Base-by-base conservation (phyloP, 2,797 vertebrate species). In the Taeniopygia guttata region DNA sequence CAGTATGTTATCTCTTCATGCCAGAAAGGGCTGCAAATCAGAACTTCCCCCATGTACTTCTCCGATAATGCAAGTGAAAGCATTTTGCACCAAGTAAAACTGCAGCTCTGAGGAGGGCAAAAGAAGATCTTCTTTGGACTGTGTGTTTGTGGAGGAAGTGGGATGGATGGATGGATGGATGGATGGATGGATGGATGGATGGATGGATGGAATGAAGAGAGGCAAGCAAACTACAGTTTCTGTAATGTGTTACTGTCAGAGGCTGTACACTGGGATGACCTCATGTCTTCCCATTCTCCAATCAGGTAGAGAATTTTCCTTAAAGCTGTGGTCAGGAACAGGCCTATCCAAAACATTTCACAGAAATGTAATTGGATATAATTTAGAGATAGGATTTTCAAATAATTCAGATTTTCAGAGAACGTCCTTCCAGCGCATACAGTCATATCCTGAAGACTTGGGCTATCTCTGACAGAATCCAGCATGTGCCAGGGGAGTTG, bases 1-100 rank as follows among this genome's bases (percentile, higher is more conserved):
- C 56, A 51, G 5, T 51, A 63, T 10, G 7, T 42, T 84, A 67
- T 81, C 45, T 52, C 45, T 52, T 63, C 7, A 34, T 72, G 40
- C 11, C 77, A 84, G 78, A 90, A 81, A 60, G 25, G 17, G 7
- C 54, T 81, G 36, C 58, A 94, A 59, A 95, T 42, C 46, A 73
- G 38, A 86, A 42, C 27, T 59, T 26, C 7, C 18, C 15, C 20
- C 7, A 8, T 13, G 10, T 55, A 46, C 14, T 38, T 42, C 49
- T 68, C 25, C 0, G 0, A 45, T 54, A 72, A 73, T 34, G 21
- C 25, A 34, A 51, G 21, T 1, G 2, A 72, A 82, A 63, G 34
- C 22, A 23, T 34, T 45, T 58, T 49, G 13, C 20, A 36, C 0
- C 4, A 38, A 34, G 11, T 66, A 69, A 75, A 52, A 19, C 30